Base-by-base conservation (phyloP, 2,797 vertebrate genomes). In the Lophius americanus region DNA sequence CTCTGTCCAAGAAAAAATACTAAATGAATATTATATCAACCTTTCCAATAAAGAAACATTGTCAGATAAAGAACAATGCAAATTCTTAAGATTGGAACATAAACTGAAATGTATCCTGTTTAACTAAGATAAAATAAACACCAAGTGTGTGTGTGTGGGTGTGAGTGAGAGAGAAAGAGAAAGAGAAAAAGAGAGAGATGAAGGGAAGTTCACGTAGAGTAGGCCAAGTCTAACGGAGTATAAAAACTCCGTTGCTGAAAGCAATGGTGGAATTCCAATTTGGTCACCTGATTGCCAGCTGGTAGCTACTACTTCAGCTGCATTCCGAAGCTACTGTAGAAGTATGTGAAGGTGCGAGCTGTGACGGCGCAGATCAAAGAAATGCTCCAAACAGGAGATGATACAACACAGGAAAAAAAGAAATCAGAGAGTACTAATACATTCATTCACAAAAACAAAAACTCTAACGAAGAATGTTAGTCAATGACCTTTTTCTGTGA, bases 191-290 rank as follows among this genome's bases (percentile, higher is more conserved):
- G 23, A 23, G 23, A 23, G 23, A 1, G 1, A 23, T 23, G 23
- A 23, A 23, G 23, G 23, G 23, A 23, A 23, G 23, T 23, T 23
- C 1, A 23, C 52, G 66, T 41, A 36, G 3, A 6, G 12, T 2
- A 61, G 42, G 60, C 66, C 55, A 58, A 49, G 77, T 74, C 58
- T 65, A 57, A 75, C 65, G 48, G 62, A 73, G 76, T 49, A 79
- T 66, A 89, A 85, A 83, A 65, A 44, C 79, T 82, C 67, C 77
- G 75, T 80, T 83, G 78, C 82, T 84, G 82, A 89, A 90, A 86
- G 92, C 90, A 92, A 92, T 86, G 79, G 78, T 82, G 85, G 83
- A 86, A 94, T 93, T 93, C 89, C 90, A 88, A 51, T 74, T 51
- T 75, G 73, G 78, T 92, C 92, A 94, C 91, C 85, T 93, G 92